Evolutionary conservation across 2,888 invertebrate genomes (phyloP).

Genomic region (Litoditis marina): DNA sequence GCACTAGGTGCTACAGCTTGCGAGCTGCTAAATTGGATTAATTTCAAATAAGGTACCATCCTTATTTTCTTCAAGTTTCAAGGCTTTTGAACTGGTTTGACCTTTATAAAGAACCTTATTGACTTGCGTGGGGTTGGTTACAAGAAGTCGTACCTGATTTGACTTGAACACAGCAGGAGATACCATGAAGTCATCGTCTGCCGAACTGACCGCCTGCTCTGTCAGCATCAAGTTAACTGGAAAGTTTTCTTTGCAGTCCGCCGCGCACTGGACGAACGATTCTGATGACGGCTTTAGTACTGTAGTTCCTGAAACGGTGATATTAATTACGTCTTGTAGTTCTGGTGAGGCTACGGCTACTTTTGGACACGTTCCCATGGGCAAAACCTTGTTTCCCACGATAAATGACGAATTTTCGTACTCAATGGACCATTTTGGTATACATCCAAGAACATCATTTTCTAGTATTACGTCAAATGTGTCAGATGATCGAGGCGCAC

Average conservation of each 20-base stretch:
- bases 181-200: too few relatives aligned
- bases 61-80: background rate
- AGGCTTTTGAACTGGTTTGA: background rate
- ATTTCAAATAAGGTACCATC: too few relatives aligned
- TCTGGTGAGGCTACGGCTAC: too few relatives aligned
- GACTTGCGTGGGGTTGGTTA: background rate
- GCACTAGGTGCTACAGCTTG: too few relatives aligned
- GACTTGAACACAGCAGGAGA: too few relatives aligned
- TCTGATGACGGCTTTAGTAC: conserved; percentile 5
- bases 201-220: too few relatives aligned
- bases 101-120: background rate
- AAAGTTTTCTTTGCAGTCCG: too few relatives aligned
- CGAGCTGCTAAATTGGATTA: too few relatives aligned
- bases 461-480: conserved; percentile 16
- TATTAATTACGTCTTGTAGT: background rate
- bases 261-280: conserved; percentile 7
- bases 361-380: background rate
- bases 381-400: conserved; percentile 6
- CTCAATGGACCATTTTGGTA: conserved; percentile 13
- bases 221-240: too few relatives aligned
- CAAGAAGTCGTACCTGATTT: background rate
- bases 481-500: background rate
- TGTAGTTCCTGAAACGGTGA: background rate
- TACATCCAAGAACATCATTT: conserved; percentile 5
- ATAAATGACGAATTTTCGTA: conserved; percentile 1